These are phyloP conservation scores for Syngnathus rostellatus DNA, from an alignment of 2,797 vertebrate genomes.

Conservation along the genomic window DNA sequence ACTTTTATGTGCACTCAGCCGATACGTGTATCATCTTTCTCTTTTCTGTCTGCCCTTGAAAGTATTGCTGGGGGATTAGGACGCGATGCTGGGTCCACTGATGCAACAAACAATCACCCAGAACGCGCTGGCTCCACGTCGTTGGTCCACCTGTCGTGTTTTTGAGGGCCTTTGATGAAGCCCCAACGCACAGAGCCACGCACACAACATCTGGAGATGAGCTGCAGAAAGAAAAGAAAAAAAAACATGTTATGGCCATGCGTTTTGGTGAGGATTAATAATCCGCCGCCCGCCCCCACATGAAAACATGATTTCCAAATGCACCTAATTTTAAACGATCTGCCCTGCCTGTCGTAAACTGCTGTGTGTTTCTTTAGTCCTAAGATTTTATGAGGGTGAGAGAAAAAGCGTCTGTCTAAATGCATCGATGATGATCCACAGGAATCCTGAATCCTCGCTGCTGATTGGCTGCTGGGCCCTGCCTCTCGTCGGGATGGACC, in stretches of 20 bases:
- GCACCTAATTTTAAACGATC: not conserved
- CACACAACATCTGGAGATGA: slow-evolving; percentile 55
- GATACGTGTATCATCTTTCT: slow-evolving; percentile 3
- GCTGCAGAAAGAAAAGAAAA: not conserved
- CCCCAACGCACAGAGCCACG: slow-evolving; percentile 11
- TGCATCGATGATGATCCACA: slow-evolving; percentile 63
- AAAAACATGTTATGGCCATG: not conserved
- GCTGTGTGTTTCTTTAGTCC: slow-evolving; percentile 7
- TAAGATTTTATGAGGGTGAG: slow-evolving; percentile 45
- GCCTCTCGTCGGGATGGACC: slow-evolving; percentile 86
- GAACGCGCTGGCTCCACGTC: slow-evolving; percentile 11
- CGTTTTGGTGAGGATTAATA: not conserved
- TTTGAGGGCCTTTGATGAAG: slow-evolving; percentile 54
- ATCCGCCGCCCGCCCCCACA: not conserved
- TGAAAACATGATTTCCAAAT: not conserved
- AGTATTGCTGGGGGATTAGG: slow-evolving; percentile 50
- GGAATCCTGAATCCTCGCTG: slow-evolving; percentile 82
- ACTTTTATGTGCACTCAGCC: slow-evolving; percentile 9
- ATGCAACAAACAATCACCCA: not conserved
- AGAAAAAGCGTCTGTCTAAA: slow-evolving; percentile 29
- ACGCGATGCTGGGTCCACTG: slow-evolving; percentile 11
- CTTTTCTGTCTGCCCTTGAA: slow-evolving; percentile 23
- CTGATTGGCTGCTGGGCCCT: slow-evolving; percentile 90
- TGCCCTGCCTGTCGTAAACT: not conserved
- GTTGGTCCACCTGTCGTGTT: slow-evolving; percentile 59